Evolutionary conservation across 2,888 invertebrate genomes (phyloP), one percentile per base, ranked within the genome.

Genomic region (Atrina japonica): DNA sequence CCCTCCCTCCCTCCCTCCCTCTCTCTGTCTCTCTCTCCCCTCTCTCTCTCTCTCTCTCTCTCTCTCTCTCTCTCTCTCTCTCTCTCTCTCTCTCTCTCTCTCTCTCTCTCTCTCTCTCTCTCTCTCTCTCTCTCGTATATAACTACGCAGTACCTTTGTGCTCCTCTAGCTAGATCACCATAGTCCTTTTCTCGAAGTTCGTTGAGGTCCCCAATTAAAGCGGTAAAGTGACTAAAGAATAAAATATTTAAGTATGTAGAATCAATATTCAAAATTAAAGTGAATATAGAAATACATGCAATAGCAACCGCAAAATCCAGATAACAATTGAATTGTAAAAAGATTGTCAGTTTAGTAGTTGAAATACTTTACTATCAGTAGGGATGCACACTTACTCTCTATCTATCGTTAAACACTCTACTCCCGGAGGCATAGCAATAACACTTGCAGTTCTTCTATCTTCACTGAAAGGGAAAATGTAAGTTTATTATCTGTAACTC

Each of bases 381-480:
- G n/a, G n/a, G n/a, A n/a, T n/a, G n/a, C n/a, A 27, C 50, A 91
- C 93, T 92, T 91, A 96, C 96, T 94, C 94, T 91, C 96, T 93
- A 81, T 96, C 96, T 23, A 98, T 91, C 0, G 96, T 96, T 23
- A 97, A 93, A 83, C 97, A 97, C 80, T 91, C 97, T 94, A 63
- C 96, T 94, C 73, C 96, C 94, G 25, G 97, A 93, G 61, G 94
- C 86, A 96, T 93, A 0, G 97, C 97, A 53, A 95, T 96, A 23
- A 97, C 96, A 76, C 96, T 97, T 7, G 98, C 98, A 59, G 97
- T 95, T 40, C 98, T 92, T 52, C 93, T 92, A 87, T 96, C 96
- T 80, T 96, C 96, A 70, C 86, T 91, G 75, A 35, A 85, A 81
- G 21, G 30, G 11, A 60, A 52, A 49, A 27, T 49, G n/a, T 52